Conservation (phyloP, 2,797 vertebrate genomes). For the Esox masquinongy region DNA sequence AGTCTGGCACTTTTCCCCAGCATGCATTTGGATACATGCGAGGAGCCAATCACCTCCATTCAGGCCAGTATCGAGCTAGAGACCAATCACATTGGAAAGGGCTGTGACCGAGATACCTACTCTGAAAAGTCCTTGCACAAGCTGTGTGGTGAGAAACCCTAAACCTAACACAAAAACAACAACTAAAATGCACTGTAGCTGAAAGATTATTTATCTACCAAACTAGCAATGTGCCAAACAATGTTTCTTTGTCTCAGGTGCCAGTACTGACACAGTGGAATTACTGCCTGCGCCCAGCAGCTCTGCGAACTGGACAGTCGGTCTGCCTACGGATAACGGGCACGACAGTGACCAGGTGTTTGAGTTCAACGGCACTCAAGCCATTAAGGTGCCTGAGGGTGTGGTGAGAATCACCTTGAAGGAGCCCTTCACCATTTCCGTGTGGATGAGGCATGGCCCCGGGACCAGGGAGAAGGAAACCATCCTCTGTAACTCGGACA, state of each 20-base stretch:
- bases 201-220: no score
- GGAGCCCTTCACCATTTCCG: conserved; percentile 91
- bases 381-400: conserved; percentile 88
- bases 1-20: conserved; percentile 89
- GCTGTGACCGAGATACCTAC: conserved; percentile 96
- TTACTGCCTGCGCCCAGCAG: conserved; percentile 91
- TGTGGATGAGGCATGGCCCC: conserved; percentile 96
- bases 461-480: conserved; percentile 92
- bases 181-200: background rate
- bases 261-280: conserved; percentile 84
- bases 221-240: background rate
- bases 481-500: conserved; percentile 96
- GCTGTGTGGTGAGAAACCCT: conserved; percentile 84
- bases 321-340: conserved; percentile 93
- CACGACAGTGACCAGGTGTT: conserved; percentile 98
- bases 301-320: conserved; percentile 88
- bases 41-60: conserved; percentile 88
- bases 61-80: conserved; percentile 87
- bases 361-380: conserved; percentile 97
- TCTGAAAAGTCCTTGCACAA: conserved; percentile 96
- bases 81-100: conserved; percentile 96
- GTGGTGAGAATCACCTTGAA: conserved; percentile 83
- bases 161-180: background rate
- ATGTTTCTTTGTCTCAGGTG: conserved; percentile 74
- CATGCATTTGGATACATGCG: conserved; percentile 92